Evolutionary conservation across 2,113 vertebrate species (phyloP), one percentile per base, ranked within the genome.

Genomic region (Perccottus glenii): DNA sequence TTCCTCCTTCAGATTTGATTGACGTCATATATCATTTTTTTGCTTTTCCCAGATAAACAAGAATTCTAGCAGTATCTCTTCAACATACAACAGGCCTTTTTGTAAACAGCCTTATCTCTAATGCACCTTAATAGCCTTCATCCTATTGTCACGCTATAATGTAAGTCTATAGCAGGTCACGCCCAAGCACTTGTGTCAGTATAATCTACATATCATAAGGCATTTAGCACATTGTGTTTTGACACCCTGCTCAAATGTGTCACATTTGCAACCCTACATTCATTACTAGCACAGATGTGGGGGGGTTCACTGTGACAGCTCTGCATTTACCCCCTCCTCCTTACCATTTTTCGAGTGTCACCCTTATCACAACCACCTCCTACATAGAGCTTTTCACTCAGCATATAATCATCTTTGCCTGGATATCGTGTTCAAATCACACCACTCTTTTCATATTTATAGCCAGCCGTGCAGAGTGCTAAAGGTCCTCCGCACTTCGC

Each of bases 361-460:
- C 15, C 44, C 58, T 49, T 36, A 46, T 68, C 65, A 61, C 27
- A 62, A 9, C 58, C 38, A 63, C 71, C 68, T 48, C 68, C 69
- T 61, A 67, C 46, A 2, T 2, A 0, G 3, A 4, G 69, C 5
- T 58, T 67, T 75, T 73, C 46, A 43, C 63, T 53, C 40, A 5
- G 62, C 63, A 64, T 64, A 47, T 69, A 74, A 74, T 85, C 55
- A 10, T 47, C 50, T 77, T 50, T 63, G 71, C 27, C 32, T 33
- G 27, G 35, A 52, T 47, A 62, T 53, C 58, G 44, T 44, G 62
- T 27, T 74, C 12, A 55, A 49, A 60, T 73, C 61, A 40, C 58
- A 44, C 51, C 71, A 68, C 53, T 65, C 44, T 32, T 67, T 80
- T 63, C 70, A 77, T 80, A 78, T 81, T 75, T 70, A 68, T 75